Evolutionary conservation across 2,888 invertebrate genomes (phyloP).

Genomic region (Megastigmus dorsalis): DNA sequence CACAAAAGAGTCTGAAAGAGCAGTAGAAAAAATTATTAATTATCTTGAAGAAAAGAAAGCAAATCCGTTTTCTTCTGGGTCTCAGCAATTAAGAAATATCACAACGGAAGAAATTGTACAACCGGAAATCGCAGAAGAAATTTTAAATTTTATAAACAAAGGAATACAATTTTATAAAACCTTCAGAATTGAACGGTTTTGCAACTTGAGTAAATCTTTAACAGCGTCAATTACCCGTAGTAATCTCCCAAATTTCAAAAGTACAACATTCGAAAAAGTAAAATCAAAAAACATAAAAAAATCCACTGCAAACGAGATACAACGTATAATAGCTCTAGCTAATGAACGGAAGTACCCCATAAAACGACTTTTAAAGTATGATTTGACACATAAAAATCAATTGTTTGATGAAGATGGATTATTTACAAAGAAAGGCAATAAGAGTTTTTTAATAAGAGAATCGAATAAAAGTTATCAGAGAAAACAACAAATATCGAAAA

Average conservation of each 20-base stretch:
- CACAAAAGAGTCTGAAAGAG: background rate
- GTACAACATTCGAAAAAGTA: background rate
- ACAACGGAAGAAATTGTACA: constrained; percentile 1
- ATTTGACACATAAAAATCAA: background rate
- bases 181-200: too few species aligned
- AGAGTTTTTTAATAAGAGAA: background rate
- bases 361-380: background rate
- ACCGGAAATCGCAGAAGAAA: too few species aligned
- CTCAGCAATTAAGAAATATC: background rate
- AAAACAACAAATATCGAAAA: too few species aligned
- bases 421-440: constrained; percentile 8
- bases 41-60: background rate
- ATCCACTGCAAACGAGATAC: too few species aligned
- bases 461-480: too few species aligned
- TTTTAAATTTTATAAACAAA: too few species aligned
- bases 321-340: constrained; percentile 8
- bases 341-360: constrained; percentile 6
- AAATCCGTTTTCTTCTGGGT: background rate
- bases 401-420: constrained; percentile 4
- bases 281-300: background rate
- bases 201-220: background rate
- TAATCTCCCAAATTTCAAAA: constrained; percentile 4
- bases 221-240: background rate
- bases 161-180: too few species aligned
- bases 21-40: background rate